Evolutionary conservation across 2,113 vertebrate species (phyloP), one percentile per base, ranked within the genome.

Genomic region (Camarhynchus parvulus): DNA sequence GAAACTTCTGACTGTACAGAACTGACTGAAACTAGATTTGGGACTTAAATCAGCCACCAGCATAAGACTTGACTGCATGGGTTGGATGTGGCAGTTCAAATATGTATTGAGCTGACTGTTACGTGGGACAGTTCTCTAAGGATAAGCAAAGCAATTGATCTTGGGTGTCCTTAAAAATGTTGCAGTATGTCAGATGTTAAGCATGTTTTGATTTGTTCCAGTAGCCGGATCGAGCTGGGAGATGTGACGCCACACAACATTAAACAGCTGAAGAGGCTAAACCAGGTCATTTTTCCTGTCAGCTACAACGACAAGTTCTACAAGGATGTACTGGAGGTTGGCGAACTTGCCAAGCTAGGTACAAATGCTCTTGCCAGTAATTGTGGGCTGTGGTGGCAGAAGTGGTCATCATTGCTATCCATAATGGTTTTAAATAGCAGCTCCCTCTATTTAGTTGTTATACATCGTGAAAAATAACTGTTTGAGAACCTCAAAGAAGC

Each of bases 231-330:
- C 98, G 99, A 99, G 98, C 97, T 99, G 98, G 99, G 99, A 98
- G 99, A 99, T 66, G 99, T 99, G 97, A 99, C 99, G 74, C 99
- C 99, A 98, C 99, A 99, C 98, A 99, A 99, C 98, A 99, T 99
- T 97, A 99, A 99, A 97, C 99, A 99, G 95, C 97, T 99, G 98
- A 99, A 99, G 98, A 98, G 99, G 95, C 98, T 99, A 97, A 99
- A 99, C 97, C 99, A 99, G 98, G 99, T 99, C 97, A 99, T 99
- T 98, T 99, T 99, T 97, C 99, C 99, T 56, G 99, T 99, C 98
- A 99, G 99, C 98, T 99, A 99, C 98, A 99, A 99, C 66, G 99
- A 99, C 98, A 99, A 99, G 98, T 99, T 99, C 98, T 99, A 99
- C 98, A 99, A 99, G 98, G 99, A 99, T 97, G 99, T 99, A 50